Conservation (phyloP, 2,888 invertebrate species). For the Pandemis cinnamomeana region DNA sequence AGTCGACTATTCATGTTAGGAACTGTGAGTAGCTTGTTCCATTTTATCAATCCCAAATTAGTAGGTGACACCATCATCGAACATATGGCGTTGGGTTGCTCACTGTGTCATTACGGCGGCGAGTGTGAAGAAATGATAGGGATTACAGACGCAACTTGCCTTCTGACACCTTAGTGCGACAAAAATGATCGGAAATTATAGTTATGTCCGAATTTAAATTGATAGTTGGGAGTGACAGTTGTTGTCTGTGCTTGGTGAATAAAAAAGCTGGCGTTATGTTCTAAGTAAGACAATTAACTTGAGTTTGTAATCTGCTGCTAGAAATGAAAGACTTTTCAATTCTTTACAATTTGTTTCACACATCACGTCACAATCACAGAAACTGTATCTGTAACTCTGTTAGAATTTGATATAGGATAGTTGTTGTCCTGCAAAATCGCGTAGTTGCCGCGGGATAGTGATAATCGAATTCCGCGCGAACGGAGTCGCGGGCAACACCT, state of each 20-base stretch:
- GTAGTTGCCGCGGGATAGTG: too few species aligned
- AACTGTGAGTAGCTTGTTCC: conserved; percentile 58
- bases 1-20: conserved; percentile 37
- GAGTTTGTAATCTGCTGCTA: too few species aligned
- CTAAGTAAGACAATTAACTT: not conserved
- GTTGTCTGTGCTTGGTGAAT: conserved; percentile 15
- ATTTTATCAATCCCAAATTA: conserved; percentile 80
- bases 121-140: conserved; percentile 76
- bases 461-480: too few species aligned
- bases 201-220: conserved; percentile 27
- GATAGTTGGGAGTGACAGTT: conserved; percentile 35
- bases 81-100: conserved; percentile 69
- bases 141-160: conserved; percentile 46
- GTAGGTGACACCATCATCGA: conserved; percentile 73
- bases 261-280: not conserved
- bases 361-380: too few species aligned
- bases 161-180: conserved; percentile 33
- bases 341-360: too few species aligned
- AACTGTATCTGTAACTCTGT: too few species aligned
- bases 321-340: too few species aligned
- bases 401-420: too few species aligned
- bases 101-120: conserved; percentile 67
- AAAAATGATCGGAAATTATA: conserved; percentile 33
- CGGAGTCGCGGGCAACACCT: too few species aligned
- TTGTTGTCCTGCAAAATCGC: too few species aligned